A percentile compares a stretch with the other conserved stretches of the same genome.
Evolutionary conservation across 2,797 vertebrate genomes (phyloP).

Genomic region (Phataginus tricuspis): DNA sequence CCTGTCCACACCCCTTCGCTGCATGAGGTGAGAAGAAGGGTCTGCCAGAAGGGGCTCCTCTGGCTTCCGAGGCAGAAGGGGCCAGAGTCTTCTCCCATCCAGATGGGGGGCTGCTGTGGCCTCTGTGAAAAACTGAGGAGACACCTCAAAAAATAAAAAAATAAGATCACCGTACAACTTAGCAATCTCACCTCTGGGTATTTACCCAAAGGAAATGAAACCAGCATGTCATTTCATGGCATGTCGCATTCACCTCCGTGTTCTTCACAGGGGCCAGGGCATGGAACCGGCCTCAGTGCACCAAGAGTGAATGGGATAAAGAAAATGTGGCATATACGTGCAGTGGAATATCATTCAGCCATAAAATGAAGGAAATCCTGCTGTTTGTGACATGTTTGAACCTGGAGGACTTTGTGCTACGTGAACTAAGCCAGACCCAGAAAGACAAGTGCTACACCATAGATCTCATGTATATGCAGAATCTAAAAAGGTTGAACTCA

Average conservation of each 20-base stretch:
- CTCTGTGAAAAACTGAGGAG: not conserved
- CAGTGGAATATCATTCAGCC: rapidly evolving
- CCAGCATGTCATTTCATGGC: not conserved
- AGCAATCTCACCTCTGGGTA: not conserved
- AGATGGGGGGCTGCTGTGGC: not conserved
- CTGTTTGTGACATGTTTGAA: no score
- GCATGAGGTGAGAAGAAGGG: not conserved
- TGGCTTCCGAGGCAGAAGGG: not conserved
- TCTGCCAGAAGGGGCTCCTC: not conserved
- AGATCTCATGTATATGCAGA: rapidly evolving
- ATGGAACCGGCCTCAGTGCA: rapidly evolving
- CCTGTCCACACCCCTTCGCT: not conserved
- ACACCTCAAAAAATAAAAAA: not conserved
- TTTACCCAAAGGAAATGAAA: not conserved
- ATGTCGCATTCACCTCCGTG: no score
- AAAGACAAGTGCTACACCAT: rapidly evolving
- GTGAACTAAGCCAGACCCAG: not conserved
- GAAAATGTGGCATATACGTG: rapidly evolving
- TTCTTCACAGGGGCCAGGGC: rapidly evolving
- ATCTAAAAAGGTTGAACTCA: not conserved
- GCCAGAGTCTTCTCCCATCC: no score
- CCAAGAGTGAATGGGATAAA: rapidly evolving
- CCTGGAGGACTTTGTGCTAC: not conserved
- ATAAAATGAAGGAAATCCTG: not conserved
- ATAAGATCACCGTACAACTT: no score